phyloP scores from a whole-genome alignment of 2,888 invertebrate species.

The Pterostichus madidus region DNA sequence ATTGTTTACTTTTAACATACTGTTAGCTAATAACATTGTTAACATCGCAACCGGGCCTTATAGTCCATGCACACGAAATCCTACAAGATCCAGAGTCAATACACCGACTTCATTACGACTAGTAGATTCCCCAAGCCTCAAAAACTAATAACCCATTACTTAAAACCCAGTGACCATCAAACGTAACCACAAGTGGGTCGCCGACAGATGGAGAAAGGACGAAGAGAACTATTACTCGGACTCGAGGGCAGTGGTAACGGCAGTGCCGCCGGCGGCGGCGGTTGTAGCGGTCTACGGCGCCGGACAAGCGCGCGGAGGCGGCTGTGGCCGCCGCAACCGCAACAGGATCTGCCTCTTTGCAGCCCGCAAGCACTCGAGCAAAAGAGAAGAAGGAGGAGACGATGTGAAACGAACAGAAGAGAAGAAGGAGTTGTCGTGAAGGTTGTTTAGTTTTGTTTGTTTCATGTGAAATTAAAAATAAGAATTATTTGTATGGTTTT shows the following conservation, averaged over 20 bases:
- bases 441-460: neutral
- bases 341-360: conserved; percentile 67
- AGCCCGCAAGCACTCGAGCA: conserved; percentile 6
- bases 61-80: too few relatives aligned
- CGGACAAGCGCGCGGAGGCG: conserved; percentile 13
- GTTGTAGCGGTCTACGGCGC: conserved; percentile 36
- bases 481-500: too few relatives aligned
- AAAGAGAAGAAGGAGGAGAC: neutral
- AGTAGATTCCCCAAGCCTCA: neutral
- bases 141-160: conserved; percentile 15
- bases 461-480: neutral
- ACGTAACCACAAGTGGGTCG: conserved; percentile 29
- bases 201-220: neutral
- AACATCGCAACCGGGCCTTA: too few relatives aligned
- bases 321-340: conserved; percentile 50
- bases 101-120: conserved; percentile 58
- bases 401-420: neutral
- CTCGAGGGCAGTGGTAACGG: conserved; percentile 23
- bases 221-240: conserved; percentile 4
- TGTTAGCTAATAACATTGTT: too few relatives aligned
- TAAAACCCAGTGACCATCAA: conserved; percentile 35
- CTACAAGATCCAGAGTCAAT: neutral
- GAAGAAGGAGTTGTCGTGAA: neutral
- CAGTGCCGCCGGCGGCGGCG: conserved; percentile 8
- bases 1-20: too few relatives aligned